Evolutionary conservation across 2,797 vertebrate genomes (phyloP), one percentile per base, ranked within the genome.

Genomic region (Tauraco hartlaubi): DNA sequence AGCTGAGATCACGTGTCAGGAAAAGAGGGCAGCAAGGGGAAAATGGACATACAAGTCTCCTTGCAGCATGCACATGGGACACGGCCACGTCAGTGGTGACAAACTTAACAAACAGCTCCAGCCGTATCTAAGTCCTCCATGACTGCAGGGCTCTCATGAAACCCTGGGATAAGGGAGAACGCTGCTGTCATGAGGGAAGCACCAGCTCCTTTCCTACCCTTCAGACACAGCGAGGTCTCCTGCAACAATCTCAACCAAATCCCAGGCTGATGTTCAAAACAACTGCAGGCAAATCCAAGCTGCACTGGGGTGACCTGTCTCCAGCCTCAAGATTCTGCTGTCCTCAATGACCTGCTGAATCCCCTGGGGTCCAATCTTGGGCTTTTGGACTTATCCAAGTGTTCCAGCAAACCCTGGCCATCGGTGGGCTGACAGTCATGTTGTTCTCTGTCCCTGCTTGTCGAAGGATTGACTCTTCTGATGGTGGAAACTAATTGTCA

Each of bases 121-220:
- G 31, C 13, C 5, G 1, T 2, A 35, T 49, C 35, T 5, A 51
- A 59, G 39, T 25, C 21, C 23, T 81, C 39, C 33, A 14, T 0
- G 0, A 16, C 31, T 49, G 33, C 0, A 0, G 15, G 29, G 46
- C 29, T 74, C 37, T 48, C 43, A 59, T 0, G 0, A 63, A 91
- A 28, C 49, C 29, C 54, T 35, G 49, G 35, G 46, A 56, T 41
- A 25, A 68, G 20, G 51, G 61, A 86, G 14, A 31, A 77, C 0
- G 4, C 15, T 76, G 67, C 54, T 68, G n/a, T 25, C 51, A 5
- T 11, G 52, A n/a, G 28, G 20, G 13, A 76, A 94, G 51, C 33
- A 66, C 11, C 64, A 83, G 35, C 62, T 85, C 26, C 35, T 29
- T 28, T 75, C 44, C 26, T 18, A 56, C 29, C 52, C 39, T 58